A percentile compares a stretch with the other conserved stretches of the same genome.
Evolutionary conservation across 2,888 invertebrate species (phyloP).

Genomic region (Acleris emargana): DNA sequence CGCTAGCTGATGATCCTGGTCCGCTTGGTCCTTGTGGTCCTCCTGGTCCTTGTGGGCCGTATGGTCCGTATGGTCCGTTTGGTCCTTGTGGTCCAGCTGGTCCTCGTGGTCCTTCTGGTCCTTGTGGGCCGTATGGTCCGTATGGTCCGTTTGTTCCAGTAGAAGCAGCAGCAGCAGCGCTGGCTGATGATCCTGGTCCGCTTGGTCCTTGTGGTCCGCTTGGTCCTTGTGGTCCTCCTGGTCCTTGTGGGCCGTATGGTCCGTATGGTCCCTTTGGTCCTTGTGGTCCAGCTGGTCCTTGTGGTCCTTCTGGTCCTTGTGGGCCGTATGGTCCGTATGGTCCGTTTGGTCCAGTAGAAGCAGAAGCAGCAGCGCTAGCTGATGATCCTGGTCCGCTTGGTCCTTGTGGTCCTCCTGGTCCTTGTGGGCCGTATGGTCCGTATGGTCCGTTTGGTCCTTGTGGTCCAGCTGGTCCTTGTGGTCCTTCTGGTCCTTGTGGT

Average conservation of each 20-base stretch:
- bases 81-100: conserved; percentile 17
- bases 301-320: neutral
- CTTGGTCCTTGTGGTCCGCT: conserved; percentile 11
- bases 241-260: too few relatives aligned
- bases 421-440: neutral
- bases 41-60: conserved; percentile 18
- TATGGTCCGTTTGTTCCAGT: conserved; percentile 15
- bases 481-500: conserved; percentile 9
- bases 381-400: too few relatives aligned
- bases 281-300: neutral
- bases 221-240: conserved; percentile 22
- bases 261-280: conserved; percentile 14
- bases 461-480: conserved; percentile 13
- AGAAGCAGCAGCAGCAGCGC: conserved; percentile 32
- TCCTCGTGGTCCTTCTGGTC: too few relatives aligned
- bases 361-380: too few relatives aligned
- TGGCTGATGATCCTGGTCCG: conserved; percentile 32
- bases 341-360: neutral
- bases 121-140: too few relatives aligned
- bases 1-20: too few relatives aligned
- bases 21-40: too few relatives aligned
- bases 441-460: conserved; percentile 22
- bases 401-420: neutral
- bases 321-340: too few relatives aligned
- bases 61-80: too few relatives aligned